phyloP scores from a whole-genome alignment of 2,113 vertebrate genomes.

The Cyanoderma ruficeps region DNA sequence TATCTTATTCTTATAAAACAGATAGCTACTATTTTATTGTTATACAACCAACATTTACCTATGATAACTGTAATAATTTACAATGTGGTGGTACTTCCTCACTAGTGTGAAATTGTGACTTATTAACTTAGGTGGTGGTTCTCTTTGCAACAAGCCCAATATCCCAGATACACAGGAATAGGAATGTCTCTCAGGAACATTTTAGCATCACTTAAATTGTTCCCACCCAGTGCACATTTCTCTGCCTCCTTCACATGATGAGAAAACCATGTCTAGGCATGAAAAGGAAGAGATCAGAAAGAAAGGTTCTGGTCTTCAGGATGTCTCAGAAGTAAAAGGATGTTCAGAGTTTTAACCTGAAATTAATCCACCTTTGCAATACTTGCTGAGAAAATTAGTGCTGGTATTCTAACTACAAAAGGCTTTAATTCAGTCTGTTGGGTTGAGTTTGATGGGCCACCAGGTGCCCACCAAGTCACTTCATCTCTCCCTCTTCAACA shows the following conservation, averaged over 20 bases:
- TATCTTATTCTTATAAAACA: neutral
- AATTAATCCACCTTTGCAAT: neutral
- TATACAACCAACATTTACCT: neutral
- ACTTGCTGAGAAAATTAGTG: neutral
- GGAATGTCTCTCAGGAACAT: neutral
- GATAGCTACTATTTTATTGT: neutral
- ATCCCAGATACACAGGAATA: neutral
- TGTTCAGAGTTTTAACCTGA: neutral
- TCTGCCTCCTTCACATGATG: neutral
- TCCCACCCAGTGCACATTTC: neutral
- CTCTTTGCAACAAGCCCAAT: neutral
- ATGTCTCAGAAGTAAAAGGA: neutral
- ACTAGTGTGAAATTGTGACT: neutral
- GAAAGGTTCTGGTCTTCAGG: neutral
- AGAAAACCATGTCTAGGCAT: neutral
- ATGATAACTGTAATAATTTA: neutral
- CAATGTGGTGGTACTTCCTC: neutral
- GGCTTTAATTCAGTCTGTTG: neutral
- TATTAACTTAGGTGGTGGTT: neutral
- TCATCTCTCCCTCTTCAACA: neutral
- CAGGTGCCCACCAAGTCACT: neutral
- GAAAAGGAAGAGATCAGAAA: neutral
- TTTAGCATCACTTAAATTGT: neutral
- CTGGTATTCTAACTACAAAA: neutral
- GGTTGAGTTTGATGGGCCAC: neutral